Percentiles rank a stretch among this genome's conserved stretches.
phyloP scores from a whole-genome alignment of 2,888 invertebrate genomes.

The Galeruca laticollis region DNA sequence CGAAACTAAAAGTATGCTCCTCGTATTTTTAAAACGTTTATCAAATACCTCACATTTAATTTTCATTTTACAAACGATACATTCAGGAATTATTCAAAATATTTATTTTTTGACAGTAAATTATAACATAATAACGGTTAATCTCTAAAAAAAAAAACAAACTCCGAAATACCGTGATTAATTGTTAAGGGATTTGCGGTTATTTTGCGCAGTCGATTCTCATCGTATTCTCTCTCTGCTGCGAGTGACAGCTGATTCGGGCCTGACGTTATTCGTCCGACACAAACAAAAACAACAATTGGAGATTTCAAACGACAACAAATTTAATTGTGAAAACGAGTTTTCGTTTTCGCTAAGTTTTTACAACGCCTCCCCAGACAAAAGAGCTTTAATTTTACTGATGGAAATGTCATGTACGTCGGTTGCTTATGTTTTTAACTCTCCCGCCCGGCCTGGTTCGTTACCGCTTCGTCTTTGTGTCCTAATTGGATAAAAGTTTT shows the following conservation, averaged over 20 bases:
- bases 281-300: constrained; percentile 50
- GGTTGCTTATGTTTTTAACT: constrained; percentile 47
- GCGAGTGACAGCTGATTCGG: constrained; percentile 50
- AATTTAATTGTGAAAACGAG: constrained; percentile 51
- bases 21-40: too few species aligned
- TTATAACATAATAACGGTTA: constrained; percentile 1
- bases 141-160: not conserved
- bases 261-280: constrained; percentile 50
- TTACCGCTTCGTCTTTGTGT: constrained; percentile 36
- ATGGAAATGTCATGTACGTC: constrained; percentile 49
- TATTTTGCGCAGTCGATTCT: constrained; percentile 15
- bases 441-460: constrained; percentile 32
- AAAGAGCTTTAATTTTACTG: constrained; percentile 49
- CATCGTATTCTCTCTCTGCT: constrained; percentile 13
- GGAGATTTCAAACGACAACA: constrained; percentile 48
- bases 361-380: constrained; percentile 44
- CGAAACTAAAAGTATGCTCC: too few species aligned
- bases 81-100: not conserved
- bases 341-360: constrained; percentile 48
- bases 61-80: too few species aligned
- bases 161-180: constrained; percentile 9
- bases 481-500: constrained; percentile 45
- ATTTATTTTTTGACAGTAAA: not conserved
- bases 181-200: constrained; percentile 19
- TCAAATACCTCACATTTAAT: too few species aligned